These are phyloP conservation scores for Echinops telfairi DNA, from an alignment of 2,113 vertebrate genomes.

Conservation along the genomic window DNA sequence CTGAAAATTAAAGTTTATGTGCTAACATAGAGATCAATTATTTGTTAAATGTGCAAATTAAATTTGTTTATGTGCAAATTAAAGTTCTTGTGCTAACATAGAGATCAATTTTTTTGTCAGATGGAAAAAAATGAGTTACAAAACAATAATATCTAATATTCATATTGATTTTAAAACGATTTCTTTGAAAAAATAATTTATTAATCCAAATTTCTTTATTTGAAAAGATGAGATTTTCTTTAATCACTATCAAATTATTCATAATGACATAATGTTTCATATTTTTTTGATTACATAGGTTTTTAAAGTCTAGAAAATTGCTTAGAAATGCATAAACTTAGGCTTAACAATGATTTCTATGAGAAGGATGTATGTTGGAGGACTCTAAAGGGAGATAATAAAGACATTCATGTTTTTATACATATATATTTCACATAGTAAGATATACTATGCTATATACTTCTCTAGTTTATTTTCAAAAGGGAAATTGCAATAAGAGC, in stretches of 20 bases:
- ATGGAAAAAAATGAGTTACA: not conserved
- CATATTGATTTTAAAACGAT: not conserved
- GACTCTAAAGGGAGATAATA: not conserved
- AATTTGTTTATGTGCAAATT: too few relatives aligned
- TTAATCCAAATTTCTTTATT: not conserved
- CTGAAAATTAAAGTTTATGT: constrained; percentile 1
- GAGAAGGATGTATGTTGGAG: not conserved
- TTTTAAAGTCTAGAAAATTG: not conserved
- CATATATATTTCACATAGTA: too few relatives aligned
- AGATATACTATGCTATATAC: not conserved
- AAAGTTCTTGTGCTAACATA: not conserved
- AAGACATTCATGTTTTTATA: not conserved
- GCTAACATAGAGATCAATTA: not conserved
- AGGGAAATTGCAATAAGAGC: constrained; percentile 24
- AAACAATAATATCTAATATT: not conserved
- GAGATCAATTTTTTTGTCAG: not conserved
- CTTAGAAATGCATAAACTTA: constrained; percentile 20
- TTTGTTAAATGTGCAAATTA: too few relatives aligned
- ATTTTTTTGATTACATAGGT: not conserved
- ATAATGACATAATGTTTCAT: not conserved
- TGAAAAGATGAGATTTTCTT: not conserved
- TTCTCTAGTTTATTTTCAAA: constrained; percentile 24
- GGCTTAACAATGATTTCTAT: not conserved
- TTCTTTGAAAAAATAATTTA: not conserved
- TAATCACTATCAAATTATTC: not conserved